Evolutionary conservation across 1,140 invertebrate genomes (phyloP).

Genomic region (Drosophila mojavensis): DNA sequence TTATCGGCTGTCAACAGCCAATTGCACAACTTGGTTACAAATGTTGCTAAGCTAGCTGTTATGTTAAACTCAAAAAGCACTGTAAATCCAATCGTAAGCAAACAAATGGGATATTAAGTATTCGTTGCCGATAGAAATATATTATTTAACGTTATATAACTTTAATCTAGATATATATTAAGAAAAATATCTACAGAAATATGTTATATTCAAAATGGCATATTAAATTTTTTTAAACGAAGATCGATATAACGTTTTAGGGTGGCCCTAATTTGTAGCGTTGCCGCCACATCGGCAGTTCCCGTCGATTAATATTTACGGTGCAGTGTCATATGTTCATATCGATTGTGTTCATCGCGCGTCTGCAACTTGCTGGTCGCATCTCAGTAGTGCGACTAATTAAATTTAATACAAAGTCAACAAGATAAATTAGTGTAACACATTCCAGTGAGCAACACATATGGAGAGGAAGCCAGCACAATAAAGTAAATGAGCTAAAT

Average conservation of each 20-base stretch:
- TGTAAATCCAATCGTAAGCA: too few species aligned
- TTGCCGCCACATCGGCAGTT: constrained; percentile 2
- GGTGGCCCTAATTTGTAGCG: not conserved
- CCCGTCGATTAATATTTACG: not conserved
- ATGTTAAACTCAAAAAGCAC: not conserved
- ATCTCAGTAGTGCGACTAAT: constrained; percentile 39
- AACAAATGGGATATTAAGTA: too few species aligned
- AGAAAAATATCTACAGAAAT: too few species aligned
- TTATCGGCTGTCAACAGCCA: too few species aligned
- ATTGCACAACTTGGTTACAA: not conserved
- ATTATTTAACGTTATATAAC: too few species aligned
- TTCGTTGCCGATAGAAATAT: too few species aligned
- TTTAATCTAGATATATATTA: too few species aligned
- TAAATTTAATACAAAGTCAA: constrained; percentile 44
- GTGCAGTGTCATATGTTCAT: constrained; percentile 1
- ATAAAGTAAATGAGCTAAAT: constrained; percentile 27
- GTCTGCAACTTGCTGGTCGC: constrained; percentile 33
- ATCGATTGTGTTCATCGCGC: constrained; percentile 37
- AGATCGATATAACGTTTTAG: constrained; percentile 3
- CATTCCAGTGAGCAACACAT: constrained; percentile 27
- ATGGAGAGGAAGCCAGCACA: constrained; percentile 9
- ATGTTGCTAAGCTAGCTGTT: not conserved
- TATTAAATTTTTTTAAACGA: not conserved
- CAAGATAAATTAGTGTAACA: constrained; percentile 36
- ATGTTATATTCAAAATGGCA: too few species aligned